These are phyloP conservation scores for Alexandromys fortis DNA, from an alignment of 2,113 vertebrate species.

Conservation along the genomic window DNA sequence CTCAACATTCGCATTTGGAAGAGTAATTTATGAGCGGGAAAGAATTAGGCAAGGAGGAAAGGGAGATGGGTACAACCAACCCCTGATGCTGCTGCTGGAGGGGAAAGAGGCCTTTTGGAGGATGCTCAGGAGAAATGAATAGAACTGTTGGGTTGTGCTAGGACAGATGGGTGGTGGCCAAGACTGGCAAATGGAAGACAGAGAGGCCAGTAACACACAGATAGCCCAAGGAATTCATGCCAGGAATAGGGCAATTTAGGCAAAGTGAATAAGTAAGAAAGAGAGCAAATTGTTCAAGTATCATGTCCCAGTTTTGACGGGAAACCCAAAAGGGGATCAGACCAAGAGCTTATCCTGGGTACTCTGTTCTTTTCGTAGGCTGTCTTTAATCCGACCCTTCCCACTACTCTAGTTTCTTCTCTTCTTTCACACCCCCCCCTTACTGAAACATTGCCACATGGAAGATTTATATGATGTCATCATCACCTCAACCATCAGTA, in stretches of 20 bases:
- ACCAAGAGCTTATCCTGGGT: neutral
- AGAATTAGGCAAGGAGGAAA: neutral
- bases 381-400: neutral
- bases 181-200: constrained; percentile 43
- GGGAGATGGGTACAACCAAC: constrained; percentile 47
- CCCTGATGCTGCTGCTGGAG: constrained; percentile 19
- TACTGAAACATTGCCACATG: neutral
- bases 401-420: too few relatives aligned
- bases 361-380: too few relatives aligned
- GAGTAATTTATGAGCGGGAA: constrained; percentile 41
- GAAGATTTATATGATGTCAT: constrained; percentile 42
- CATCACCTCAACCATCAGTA: constrained; percentile 60
- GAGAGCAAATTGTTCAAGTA: constrained; percentile 40
- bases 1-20: constrained; percentile 53
- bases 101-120: constrained; percentile 4
- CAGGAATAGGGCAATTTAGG: constrained; percentile 13
- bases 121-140: constrained; percentile 52
- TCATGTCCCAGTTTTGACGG: neutral
- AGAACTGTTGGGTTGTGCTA: constrained; percentile 62
- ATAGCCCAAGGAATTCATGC: constrained; percentile 61
- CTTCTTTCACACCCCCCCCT: too few relatives aligned
- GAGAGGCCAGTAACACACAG: constrained; percentile 66
- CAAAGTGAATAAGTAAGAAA: constrained; percentile 29
- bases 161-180: constrained; percentile 59
- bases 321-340: neutral